Percentiles rank a stretch among this genome's conserved stretches.
phyloP scores from a whole-genome alignment of 2,797 vertebrate species.

The Pantherophis alleghaniensis region DNA sequence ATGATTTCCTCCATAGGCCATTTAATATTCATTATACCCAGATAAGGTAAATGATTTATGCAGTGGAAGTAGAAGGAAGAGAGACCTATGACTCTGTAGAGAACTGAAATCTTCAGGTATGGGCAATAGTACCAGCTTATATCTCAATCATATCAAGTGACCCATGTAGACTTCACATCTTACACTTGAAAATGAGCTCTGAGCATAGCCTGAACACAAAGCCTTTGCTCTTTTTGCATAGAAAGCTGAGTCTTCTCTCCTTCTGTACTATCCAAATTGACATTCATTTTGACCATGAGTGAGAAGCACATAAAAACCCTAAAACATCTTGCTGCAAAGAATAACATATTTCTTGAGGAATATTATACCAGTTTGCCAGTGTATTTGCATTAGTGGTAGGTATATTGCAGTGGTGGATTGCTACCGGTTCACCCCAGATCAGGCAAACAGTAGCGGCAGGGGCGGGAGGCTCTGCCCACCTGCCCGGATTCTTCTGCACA shows the following conservation, averaged over 20 bases:
- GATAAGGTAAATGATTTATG: conserved; percentile 62
- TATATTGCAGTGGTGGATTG: neutral
- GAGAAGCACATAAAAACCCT: neutral
- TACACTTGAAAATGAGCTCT: conserved; percentile 40
- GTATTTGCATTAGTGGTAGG: neutral
- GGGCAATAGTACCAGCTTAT: conserved; percentile 39
- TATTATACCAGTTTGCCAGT: neutral
- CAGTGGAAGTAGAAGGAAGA: conserved; percentile 38
- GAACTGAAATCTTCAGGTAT: conserved; percentile 30
- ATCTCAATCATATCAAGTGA: conserved; percentile 41
- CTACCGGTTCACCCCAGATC: no score
- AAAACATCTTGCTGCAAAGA: neutral
- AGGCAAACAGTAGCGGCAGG: no score
- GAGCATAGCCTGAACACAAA: conserved; percentile 7
- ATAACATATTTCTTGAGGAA: neutral
- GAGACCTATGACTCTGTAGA: conserved; percentile 34
- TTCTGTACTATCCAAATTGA: neutral
- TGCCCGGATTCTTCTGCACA: no score
- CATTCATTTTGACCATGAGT: conserved; percentile 25
- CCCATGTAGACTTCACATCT: conserved; percentile 34
- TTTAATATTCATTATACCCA: conserved; percentile 66
- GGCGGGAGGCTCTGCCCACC: no score
- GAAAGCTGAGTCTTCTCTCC: neutral
- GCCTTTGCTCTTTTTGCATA: neutral
- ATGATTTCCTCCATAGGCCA: conserved; percentile 58